phyloP scores from a whole-genome alignment of 2,797 vertebrate species.

The Micropoecilia bifurca region DNA sequence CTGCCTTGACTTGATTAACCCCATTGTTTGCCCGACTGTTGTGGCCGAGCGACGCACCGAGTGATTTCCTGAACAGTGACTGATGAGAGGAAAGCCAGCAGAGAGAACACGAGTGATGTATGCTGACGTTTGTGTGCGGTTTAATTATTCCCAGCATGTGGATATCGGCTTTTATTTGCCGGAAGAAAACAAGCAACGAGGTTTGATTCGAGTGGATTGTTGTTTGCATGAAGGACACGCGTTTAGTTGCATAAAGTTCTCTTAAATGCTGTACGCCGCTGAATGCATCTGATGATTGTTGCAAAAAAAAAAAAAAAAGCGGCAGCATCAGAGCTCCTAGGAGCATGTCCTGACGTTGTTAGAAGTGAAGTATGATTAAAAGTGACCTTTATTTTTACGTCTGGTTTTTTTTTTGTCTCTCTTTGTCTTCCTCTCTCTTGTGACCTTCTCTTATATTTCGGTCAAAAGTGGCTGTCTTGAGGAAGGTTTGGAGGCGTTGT shows the following conservation, averaged over 20 bases:
- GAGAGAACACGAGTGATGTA: conserved; percentile 9
- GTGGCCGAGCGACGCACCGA: conserved; percentile 5
- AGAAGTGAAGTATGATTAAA: conserved; percentile 10
- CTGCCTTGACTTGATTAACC: conserved; percentile 16
- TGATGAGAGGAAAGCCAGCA: conserved; percentile 24
- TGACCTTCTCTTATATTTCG: conserved; percentile 33
- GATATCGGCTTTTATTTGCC: conserved; percentile 25
- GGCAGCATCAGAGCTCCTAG: conserved; percentile 2
- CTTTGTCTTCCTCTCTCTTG: neutral
- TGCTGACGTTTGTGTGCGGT: conserved; percentile 9
- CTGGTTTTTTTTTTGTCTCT: conserved; percentile 17
- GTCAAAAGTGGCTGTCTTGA: conserved; percentile 92
- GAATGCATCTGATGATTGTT: neutral
- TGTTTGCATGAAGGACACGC: neutral
- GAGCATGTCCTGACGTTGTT: conserved; percentile 17
- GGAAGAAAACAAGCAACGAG: conserved; percentile 4
- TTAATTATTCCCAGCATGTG: conserved; percentile 13
- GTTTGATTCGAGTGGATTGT: neutral
- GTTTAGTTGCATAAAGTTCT: neutral
- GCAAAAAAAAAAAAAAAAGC: neutral
- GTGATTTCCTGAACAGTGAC: conserved; percentile 21
- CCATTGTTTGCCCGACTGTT: conserved; percentile 14
- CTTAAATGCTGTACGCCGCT: neutral
- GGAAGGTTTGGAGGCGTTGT: conserved; percentile 93
- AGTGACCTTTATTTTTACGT: conserved; percentile 30